Conservation (phyloP, 1,140 invertebrate species). For the Ectropis grisescens region DNA sequence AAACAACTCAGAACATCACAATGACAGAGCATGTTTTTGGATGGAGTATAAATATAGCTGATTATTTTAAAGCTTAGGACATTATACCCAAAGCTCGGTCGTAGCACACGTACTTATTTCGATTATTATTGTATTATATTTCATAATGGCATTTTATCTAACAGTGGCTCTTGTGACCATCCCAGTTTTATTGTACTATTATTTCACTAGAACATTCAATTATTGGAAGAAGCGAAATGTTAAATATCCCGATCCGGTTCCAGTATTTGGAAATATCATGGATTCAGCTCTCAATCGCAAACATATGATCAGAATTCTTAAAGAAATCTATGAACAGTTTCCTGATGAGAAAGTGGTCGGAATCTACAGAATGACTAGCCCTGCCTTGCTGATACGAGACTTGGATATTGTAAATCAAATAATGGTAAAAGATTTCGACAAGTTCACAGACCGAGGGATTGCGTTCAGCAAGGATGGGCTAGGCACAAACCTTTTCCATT, state of each 20-base stretch:
- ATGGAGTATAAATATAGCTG: no score
- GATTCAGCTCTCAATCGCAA: background rate
- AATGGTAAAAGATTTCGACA: slow-evolving; percentile 71
- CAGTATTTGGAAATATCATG: background rate
- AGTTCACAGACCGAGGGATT: slow-evolving; percentile 64
- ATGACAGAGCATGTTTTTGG: no score
- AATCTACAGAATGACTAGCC: background rate
- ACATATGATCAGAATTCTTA: background rate
- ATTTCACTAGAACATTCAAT: slow-evolving; percentile 5
- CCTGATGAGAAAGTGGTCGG: background rate
- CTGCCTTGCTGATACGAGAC: background rate
- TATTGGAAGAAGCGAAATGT: slow-evolving; percentile 21
- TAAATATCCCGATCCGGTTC: slow-evolving; percentile 8
- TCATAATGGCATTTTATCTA: no score
- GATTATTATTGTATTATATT: no score
- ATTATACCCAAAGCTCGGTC: no score
- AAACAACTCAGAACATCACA: no score
- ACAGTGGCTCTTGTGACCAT: no score
- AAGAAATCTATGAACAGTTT: background rate
- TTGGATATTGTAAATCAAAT: slow-evolving; percentile 71
- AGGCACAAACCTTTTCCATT: slow-evolving; percentile 49
- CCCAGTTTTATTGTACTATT: slow-evolving; percentile 4
- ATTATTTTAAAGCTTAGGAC: no score
- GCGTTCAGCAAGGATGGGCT: slow-evolving; percentile 66
- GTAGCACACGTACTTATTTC: no score